A percentile compares a stretch with the other conserved stretches of the same genome.
phyloP scores from a whole-genome alignment of 2,888 invertebrate genomes.

The Tipula vernalis region DNA sequence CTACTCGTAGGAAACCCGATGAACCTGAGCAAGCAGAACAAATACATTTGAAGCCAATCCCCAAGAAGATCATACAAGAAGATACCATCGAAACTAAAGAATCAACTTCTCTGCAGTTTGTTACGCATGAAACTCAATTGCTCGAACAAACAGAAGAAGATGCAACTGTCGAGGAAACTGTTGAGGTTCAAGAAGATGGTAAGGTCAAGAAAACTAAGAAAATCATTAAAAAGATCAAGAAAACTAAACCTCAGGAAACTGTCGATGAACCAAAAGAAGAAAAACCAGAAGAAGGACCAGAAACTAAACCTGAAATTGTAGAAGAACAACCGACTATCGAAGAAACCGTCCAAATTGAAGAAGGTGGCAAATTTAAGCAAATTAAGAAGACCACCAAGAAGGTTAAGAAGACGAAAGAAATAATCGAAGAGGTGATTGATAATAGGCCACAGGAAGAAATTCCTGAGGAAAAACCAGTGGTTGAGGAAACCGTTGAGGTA shows the following conservation, averaged over 20 bases:
- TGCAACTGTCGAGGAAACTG: background rate
- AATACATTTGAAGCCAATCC: conserved; percentile 14
- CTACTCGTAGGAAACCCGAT: conserved; percentile 18
- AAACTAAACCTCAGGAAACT: background rate
- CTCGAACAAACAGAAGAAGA: conserved; percentile 19
- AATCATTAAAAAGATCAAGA: conserved; percentile 6
- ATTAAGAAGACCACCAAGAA: conserved; percentile 24
- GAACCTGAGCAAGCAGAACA: conserved; percentile 22
- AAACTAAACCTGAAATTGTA: conserved; percentile 16
- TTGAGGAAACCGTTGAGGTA: conserved; percentile 14
- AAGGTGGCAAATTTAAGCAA: conserved; percentile 24
- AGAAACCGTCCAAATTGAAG: conserved; percentile 14
- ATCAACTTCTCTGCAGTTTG: conserved; percentile 18
- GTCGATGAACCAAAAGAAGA: background rate
- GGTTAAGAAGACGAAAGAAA: background rate
- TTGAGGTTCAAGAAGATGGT: background rate
- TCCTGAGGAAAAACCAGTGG: conserved; percentile 5
- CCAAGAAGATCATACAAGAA: background rate
- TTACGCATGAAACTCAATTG: background rate
- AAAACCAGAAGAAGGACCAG: background rate
- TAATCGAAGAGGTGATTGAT: conserved; percentile 10
- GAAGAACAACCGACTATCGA: conserved; percentile 19
- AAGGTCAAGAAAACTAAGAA: conserved; percentile 12
- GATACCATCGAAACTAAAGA: conserved; percentile 26
- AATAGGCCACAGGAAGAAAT: conserved; percentile 9